Percentiles rank a stretch among this genome's conserved stretches.
Evolutionary conservation across 2,113 vertebrate species (phyloP).

Genomic region (Junco hyemalis): DNA sequence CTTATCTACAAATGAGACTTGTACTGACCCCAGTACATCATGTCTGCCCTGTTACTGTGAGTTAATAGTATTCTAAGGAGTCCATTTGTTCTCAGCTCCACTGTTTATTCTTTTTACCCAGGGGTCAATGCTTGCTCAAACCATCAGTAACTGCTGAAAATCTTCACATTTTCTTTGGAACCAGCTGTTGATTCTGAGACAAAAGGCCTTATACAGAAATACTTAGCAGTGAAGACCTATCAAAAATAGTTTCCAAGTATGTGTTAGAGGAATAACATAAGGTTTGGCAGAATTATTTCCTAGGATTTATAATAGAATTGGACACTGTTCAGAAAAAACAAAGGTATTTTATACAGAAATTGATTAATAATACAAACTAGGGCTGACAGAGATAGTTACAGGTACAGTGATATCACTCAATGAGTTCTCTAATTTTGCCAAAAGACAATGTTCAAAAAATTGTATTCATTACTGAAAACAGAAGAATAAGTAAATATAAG

Average conservation of each 20-base stretch:
- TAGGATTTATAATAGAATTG: background rate
- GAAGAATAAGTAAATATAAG: background rate
- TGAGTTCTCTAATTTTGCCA: background rate
- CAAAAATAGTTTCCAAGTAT: background rate
- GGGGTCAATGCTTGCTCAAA: constrained; percentile 2
- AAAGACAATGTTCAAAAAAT: background rate
- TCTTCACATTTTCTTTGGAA: background rate
- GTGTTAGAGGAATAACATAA: background rate
- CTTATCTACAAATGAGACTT: constrained; percentile 34
- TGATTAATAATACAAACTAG: background rate
- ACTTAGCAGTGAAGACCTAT: background rate
- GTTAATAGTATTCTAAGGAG: constrained; percentile 7
- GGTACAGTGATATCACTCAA: background rate
- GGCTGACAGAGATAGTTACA: background rate
- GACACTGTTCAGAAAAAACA: background rate
- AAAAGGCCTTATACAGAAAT: background rate
- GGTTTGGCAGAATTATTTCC: background rate
- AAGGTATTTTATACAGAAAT: background rate
- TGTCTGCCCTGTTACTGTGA: constrained; percentile 23
- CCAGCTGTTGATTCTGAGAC: background rate
- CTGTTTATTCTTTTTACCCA: constrained; percentile 36
- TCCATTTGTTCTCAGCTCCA: constrained; percentile 1
- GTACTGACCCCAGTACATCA: background rate
- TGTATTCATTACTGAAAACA: background rate
- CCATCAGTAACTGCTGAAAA: background rate